These are phyloP conservation scores for Archilochus colubris DNA, from an alignment of 2,113 vertebrate genomes.

Conservation along the genomic window DNA sequence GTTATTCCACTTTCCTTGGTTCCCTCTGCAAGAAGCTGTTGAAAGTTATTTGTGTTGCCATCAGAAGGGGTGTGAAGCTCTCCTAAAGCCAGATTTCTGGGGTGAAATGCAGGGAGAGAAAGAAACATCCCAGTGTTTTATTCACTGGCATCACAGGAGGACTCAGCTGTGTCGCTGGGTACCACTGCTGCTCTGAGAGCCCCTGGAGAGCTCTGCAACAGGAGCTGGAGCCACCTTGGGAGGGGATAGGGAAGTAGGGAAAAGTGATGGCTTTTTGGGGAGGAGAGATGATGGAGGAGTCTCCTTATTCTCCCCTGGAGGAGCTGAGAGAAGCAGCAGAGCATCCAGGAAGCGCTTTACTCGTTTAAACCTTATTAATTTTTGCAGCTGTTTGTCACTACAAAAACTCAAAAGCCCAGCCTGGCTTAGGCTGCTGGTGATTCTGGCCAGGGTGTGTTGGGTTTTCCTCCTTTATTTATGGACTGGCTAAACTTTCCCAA, in stretches of 20 bases:
- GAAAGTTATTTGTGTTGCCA: neutral
- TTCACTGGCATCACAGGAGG: neutral
- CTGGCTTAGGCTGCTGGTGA: fast-evolving
- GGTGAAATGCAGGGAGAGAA: neutral
- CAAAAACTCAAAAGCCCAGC: neutral
- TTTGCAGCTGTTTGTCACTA: neutral
- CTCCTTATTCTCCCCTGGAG: neutral
- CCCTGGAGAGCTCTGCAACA: no score
- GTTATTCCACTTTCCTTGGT: neutral
- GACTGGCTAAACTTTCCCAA: neutral
- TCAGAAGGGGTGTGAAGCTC: neutral
- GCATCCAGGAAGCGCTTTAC: fast-evolving
- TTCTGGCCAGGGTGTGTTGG: neutral
- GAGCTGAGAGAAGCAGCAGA: neutral
- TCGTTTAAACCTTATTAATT: neutral
- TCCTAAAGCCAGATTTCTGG: neutral
- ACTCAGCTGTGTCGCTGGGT: fast-evolving
- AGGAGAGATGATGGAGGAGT: neutral
- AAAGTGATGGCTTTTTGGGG: neutral
- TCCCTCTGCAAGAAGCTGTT: neutral
- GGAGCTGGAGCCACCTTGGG: neutral
- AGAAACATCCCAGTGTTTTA: neutral
- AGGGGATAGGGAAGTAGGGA: neutral
- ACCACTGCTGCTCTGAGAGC: neutral
- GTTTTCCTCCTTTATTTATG: neutral